Base-by-base conservation (phyloP, 1,140 invertebrate species). In the Dinoponera quadriceps region DNA sequence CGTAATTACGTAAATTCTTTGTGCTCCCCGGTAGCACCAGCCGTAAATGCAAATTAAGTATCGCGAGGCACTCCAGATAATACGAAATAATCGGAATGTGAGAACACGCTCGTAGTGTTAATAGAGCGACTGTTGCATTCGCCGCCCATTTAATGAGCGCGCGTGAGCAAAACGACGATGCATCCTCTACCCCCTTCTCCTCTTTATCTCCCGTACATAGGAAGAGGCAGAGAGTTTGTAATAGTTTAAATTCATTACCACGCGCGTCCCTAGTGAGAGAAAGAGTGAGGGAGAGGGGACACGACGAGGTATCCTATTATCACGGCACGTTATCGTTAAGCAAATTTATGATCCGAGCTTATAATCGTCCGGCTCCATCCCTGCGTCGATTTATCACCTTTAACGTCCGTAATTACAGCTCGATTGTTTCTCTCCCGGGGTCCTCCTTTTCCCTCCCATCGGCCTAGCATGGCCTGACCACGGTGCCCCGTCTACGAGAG, bases 371-470 rank as follows among this genome's bases (percentile, higher is more conserved):
- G 60, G 48, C 71, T 80, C 80, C 72, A 73, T 59, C 65, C 88
- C 57, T 74, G 65, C 38, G 78, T 62, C 74, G 84, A 90, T 90
- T 88, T 87, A 89, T 89, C 88, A 86, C 78, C 85, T 88, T 87
- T 84, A 84, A 88, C 68, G 78, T 86, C 83, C 85, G 85, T 85
- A 84, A 89, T 89, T 89, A 83, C 82, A 73, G 80, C 51, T 77
- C 85, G 83, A 84, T 84, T 88, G 69, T 85, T 87, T 85, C 85
- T 85, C 51, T 25, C 27, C 22, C 27, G n/a, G n/a, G 63, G 13
- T 7, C 44, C 22, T 3, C n/a, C 63, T 27, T 20, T 49, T 22
- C 33, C 20, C 49, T 66, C 44, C 59, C 62, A 63, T 27, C 27
- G 27, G 7, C 38, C 38, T 44, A 11, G 38, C 38, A 4, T 44